Conservation (phyloP, 2,797 vertebrate species). For the Alectoris magna region DNA sequence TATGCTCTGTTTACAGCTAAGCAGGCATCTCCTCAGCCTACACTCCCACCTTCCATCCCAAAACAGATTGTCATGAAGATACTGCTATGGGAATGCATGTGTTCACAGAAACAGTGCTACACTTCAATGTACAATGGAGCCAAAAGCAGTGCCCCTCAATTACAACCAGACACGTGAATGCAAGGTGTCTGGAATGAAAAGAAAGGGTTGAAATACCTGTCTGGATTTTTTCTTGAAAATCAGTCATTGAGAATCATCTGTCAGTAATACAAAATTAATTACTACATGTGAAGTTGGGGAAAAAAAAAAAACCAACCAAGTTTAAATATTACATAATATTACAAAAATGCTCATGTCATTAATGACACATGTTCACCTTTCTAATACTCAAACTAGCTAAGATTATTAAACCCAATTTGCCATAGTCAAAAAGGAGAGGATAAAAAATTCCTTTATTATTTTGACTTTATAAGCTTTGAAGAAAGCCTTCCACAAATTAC, state of each 20-base stretch:
- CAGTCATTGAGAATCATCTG: conserved; percentile 81
- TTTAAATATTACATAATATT: conserved; percentile 68
- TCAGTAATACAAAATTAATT: conserved; percentile 83
- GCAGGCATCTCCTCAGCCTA: background rate
- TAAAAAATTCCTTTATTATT: background rate
- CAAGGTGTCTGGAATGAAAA: conserved; percentile 57
- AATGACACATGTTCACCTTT: conserved; percentile 40
- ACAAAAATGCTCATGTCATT: conserved; percentile 57
- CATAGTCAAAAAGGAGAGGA: conserved; percentile 21
- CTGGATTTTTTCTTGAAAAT: conserved; percentile 75
- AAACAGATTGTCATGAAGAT: background rate
- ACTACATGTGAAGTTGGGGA: conserved; percentile 64
- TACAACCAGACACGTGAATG: conserved; percentile 25
- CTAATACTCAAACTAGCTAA: background rate
- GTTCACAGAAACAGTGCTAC: background rate
- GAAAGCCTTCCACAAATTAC: conserved; percentile 36
- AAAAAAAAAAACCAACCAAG: conserved; percentile 26
- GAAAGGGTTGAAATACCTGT: conserved; percentile 78
- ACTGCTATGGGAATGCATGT: background rate
- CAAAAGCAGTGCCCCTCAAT: background rate
- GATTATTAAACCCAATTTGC: conserved; percentile 24
- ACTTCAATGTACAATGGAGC: background rate
- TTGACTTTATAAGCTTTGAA: conserved; percentile 23
- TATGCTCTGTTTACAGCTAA: background rate
- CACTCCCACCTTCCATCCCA: background rate